These are phyloP conservation scores for Uloborus plumipes DNA, from an alignment of 2,888 invertebrate species.

Conservation along the genomic window DNA sequence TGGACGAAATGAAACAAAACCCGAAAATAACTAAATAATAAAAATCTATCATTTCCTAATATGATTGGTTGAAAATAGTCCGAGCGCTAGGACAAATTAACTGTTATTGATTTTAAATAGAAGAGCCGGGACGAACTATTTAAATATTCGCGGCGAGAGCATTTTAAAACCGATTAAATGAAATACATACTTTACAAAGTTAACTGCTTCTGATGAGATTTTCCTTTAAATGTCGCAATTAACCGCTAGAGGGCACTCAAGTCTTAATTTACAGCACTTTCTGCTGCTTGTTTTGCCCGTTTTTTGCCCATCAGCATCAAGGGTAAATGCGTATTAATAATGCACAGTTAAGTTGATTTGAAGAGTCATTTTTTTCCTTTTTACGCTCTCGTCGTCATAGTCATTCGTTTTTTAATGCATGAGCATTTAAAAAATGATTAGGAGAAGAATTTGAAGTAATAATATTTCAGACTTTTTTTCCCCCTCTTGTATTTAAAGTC, in stretches of 20 bases:
- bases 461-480: no score
- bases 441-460: conserved; percentile 14
- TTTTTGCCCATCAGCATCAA: no score
- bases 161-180: conserved; percentile 62
- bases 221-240: conserved; percentile 55
- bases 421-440: conserved; percentile 28
- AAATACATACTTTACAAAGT: conserved; percentile 47
- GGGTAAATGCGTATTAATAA: conserved; percentile 48
- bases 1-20: conserved; percentile 29
- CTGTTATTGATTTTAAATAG: conserved; percentile 48
- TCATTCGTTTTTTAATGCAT: not conserved
- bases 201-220: conserved; percentile 46
- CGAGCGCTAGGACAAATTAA: conserved; percentile 49
- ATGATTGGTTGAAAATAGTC: conserved; percentile 54
- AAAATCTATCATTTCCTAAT: conserved; percentile 38
- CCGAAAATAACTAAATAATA: not conserved
- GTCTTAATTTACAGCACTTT: conserved; percentile 59
- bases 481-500: no score
- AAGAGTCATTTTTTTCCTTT: conserved; percentile 16
- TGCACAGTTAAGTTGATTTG: conserved; percentile 52
- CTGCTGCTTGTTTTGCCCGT: not conserved
- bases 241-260: conserved; percentile 57
- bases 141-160: conserved; percentile 50
- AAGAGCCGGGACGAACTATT: conserved; percentile 31
- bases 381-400: conserved; percentile 1